Evolutionary conservation across 2,888 invertebrate genomes (phyloP).

Genomic region (Gerris lacustris): DNA sequence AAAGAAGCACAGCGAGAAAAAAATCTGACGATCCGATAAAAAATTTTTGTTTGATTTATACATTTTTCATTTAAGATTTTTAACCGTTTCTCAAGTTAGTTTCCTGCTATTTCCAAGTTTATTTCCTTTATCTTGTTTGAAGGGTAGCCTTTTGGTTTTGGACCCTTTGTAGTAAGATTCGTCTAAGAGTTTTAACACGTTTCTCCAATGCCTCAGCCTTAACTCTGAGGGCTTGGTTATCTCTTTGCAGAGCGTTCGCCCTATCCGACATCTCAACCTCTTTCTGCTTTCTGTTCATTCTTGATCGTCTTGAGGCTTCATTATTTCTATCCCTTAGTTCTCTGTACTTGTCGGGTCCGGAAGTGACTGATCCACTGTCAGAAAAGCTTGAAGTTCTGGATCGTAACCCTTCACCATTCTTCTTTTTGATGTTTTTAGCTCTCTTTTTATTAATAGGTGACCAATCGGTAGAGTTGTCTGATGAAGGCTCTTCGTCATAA

Average conservation of each 20-base stretch:
- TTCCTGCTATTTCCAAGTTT: no score
- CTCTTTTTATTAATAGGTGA: constrained; percentile 8
- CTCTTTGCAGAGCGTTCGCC: constrained; percentile 46
- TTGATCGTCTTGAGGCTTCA: constrained; percentile 60
- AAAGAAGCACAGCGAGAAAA: no score
- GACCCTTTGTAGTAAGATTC: constrained; percentile 12
- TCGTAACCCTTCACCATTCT: constrained; percentile 10
- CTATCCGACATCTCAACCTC: constrained; percentile 45
- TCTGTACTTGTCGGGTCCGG: constrained; percentile 42
- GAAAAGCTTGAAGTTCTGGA: constrained; percentile 13
- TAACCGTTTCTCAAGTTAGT: no score
- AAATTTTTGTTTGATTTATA: no score
- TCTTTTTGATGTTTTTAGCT: constrained; percentile 6
- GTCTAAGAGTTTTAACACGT: constrained; percentile 42
- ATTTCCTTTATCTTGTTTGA: no score
- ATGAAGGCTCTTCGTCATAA: constrained; percentile 11
- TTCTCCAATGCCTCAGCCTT: constrained; percentile 55
- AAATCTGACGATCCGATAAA: no score
- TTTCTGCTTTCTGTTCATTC: constrained; percentile 55
- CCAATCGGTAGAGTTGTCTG: constrained; percentile 15
- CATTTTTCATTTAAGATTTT: no score
- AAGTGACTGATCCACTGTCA: constrained; percentile 22
- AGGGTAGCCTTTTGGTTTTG: no score
- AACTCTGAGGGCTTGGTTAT: constrained; percentile 51
- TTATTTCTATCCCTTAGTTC: constrained; percentile 64